Evolutionary conservation across 2,113 vertebrate genomes (phyloP).

Genomic region (Gallinago jamesoni): DNA sequence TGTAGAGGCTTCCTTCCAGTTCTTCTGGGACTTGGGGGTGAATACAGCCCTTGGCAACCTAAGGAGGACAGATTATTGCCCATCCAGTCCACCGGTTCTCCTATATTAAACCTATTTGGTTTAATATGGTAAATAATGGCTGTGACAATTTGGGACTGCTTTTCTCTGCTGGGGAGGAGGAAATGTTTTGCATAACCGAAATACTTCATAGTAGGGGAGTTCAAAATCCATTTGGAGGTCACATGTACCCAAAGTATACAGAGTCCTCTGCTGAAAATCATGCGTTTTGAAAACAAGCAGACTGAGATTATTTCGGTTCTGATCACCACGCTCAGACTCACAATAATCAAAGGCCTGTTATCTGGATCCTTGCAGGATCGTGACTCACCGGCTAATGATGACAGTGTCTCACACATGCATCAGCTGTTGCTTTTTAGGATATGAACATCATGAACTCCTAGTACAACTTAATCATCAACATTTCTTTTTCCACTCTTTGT

Average conservation of each 20-base stretch:
- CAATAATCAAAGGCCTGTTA: slow-evolving; percentile 45
- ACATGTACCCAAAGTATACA: not conserved
- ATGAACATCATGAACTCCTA: slow-evolving; percentile 3
- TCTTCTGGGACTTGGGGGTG: not conserved
- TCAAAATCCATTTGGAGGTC: not conserved
- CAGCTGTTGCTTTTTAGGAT: slow-evolving; percentile 36
- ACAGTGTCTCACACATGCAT: slow-evolving; percentile 43
- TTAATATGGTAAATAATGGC: not conserved
- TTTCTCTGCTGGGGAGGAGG: not conserved
- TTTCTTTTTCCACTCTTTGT: not conserved
- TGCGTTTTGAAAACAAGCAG: not conserved
- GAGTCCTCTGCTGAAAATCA: not conserved
- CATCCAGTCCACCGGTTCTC: not conserved
- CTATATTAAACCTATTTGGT: not conserved
- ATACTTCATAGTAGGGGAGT: not conserved
- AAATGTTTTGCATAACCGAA: not conserved
- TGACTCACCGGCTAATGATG: slow-evolving; percentile 55
- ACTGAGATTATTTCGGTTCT: slow-evolving; percentile 38
- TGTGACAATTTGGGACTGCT: not conserved
- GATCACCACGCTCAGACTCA: not conserved
- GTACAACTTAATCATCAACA: not conserved
- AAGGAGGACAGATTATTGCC: not conserved
- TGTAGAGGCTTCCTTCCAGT: not conserved
- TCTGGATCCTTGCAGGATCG: slow-evolving; percentile 24
- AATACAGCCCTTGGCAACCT: not conserved